Evolutionary conservation across 1,140 invertebrate species (phyloP), one percentile per base, ranked within the genome.

Genomic region (Drosophila serrata): DNA sequence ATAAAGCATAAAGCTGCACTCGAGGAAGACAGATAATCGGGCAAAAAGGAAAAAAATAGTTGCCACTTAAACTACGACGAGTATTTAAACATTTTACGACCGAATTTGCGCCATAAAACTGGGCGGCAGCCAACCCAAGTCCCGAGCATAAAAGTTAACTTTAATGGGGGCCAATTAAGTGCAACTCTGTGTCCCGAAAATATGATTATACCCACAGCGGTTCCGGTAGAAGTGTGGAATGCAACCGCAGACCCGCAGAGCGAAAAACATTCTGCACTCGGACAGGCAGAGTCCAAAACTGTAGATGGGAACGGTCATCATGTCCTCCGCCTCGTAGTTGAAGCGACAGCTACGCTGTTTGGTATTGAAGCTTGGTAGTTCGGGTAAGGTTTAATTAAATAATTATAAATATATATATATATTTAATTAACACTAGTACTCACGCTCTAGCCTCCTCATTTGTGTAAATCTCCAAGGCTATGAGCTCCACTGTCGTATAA

Each of bases 281-380:
- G 95, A 95, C 4, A 95, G 92, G 72, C 95, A 96, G 63, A 95
- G 90, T 0, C 94, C 95, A 73, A 95, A 96, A 3, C 94, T 94
- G 80, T 96, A 96, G 12, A 95, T 94, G 0, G 95, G 93, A 61
- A 94, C 95, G 46, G 95, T 94, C 48, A 92, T 80, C 39, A 96
- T 90, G 39, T 94, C 93, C 53, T 95, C 94, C n/a, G 93, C 93
- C 91, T 96, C 95, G 58, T 95, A 90, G 13, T 93, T 92, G 77
- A 95, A 95, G 8, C 95, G 93, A 75, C 95, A 96, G 67, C 95
- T 94, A 61, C 95, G 92, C 76, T 96, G 95, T 5, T 88, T 92
- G 0, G 95, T 92, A 3, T 88, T 94, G 42, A 96, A 93, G 17
- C 94, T 95, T 8, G 12, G 0, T 8, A 31, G 24, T 22, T 8